phyloP scores from a whole-genome alignment of 2,113 vertebrate species.

The Synchiropus splendidus region DNA sequence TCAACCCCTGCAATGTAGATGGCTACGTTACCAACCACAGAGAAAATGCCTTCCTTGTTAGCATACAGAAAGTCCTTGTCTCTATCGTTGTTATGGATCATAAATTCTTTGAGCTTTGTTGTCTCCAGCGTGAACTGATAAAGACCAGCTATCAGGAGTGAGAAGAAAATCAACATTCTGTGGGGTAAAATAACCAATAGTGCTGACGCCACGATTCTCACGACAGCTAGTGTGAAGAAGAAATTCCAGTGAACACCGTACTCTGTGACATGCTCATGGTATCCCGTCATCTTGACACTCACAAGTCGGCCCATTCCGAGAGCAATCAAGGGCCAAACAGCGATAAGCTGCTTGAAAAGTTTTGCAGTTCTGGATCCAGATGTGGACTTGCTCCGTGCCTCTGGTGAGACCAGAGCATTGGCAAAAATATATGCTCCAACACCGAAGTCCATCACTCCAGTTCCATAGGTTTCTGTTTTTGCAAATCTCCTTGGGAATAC shows the following conservation, averaged over 20 bases:
- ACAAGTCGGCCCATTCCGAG: conserved; percentile 76
- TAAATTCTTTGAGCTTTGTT: conserved; percentile 72
- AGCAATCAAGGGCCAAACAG: conserved; percentile 77
- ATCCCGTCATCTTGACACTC: conserved; percentile 76
- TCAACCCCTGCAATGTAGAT: conserved; percentile 86
- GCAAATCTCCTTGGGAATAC: conserved; percentile 85
- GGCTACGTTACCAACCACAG: conserved; percentile 77
- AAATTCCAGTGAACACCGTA: conserved; percentile 98
- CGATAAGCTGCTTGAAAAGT: conserved; percentile 66
- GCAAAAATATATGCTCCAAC: conserved; percentile 85
- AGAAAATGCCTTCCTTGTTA: conserved; percentile 88
- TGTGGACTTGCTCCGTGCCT: conserved; percentile 66
- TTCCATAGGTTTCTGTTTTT: conserved; percentile 90
- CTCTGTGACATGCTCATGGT: conserved; percentile 86
- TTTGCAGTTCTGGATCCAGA: conserved; percentile 42
- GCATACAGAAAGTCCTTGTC: conserved; percentile 75
- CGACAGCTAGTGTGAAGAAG: conserved; percentile 84
- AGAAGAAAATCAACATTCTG: conserved; percentile 67
- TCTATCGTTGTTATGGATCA: conserved; percentile 75
- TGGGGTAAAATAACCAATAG: conserved; percentile 69
- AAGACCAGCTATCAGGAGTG: conserved; percentile 57
- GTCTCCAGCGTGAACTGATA: conserved; percentile 78
- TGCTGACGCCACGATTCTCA: conserved; percentile 75
- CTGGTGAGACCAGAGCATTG: conserved; percentile 81
- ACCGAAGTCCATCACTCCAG: conserved; percentile 88